Evolutionary conservation across 2,113 vertebrate species (phyloP).

Genomic region (Rhipidura dahli): DNA sequence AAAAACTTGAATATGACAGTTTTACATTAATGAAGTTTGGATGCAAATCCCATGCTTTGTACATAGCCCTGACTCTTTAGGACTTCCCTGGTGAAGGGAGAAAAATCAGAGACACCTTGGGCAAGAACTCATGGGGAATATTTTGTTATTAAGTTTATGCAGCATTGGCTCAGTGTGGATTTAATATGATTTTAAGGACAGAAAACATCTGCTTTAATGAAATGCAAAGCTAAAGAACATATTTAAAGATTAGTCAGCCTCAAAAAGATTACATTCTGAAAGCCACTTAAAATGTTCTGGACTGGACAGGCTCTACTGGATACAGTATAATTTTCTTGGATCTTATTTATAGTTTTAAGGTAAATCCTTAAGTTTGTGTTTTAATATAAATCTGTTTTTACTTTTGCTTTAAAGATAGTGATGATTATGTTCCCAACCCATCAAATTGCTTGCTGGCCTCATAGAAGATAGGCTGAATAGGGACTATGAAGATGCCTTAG

Average conservation of each 20-base stretch:
- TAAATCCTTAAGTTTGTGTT: conserved; percentile 16
- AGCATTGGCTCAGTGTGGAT: not conserved
- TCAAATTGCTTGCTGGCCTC: not conserved
- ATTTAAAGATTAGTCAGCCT: conserved; percentile 48
- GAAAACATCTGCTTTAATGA: conserved; percentile 49
- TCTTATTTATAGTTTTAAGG: conserved; percentile 41
- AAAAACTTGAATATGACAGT: not conserved
- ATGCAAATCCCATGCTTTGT: not conserved
- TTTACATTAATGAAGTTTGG: not conserved
- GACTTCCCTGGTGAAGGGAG: not conserved
- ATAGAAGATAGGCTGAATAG: not conserved
- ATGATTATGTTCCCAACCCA: not conserved
- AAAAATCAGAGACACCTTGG: not conserved
- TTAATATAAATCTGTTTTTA: conserved; percentile 40
- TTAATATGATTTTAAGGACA: conserved; percentile 38
- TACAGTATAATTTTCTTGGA: conserved; percentile 13
- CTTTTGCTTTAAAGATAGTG: not conserved
- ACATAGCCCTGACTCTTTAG: not conserved
- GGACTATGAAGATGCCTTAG: not conserved
- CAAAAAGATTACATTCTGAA: conserved; percentile 47
- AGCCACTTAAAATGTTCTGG: conserved; percentile 53
- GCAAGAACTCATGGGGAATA: not conserved
- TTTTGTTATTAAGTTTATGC: not conserved
- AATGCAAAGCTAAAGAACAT: conserved; percentile 47
- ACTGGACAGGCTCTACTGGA: conserved; percentile 2